A percentile compares a stretch with the other conserved stretches of the same genome.
These are phyloP conservation scores for Lasius platythorax DNA, from an alignment of 2,888 invertebrate genomes.

Conservation along the genomic window DNA sequence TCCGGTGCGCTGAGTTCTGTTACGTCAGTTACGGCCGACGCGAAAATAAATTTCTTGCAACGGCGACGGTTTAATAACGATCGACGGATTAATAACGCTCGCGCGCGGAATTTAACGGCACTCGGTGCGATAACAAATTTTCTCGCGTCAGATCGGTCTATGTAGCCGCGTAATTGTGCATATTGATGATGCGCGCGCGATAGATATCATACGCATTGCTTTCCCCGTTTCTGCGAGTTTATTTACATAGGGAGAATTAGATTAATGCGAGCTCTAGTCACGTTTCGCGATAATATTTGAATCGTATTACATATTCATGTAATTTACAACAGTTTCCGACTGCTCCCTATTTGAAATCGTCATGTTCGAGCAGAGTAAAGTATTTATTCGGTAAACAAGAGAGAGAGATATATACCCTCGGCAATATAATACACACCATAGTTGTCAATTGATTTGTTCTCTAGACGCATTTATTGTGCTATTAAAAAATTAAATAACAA, in stretches of 20 bases:
- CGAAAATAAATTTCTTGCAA: slow-evolving; percentile 24
- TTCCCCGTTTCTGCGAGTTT: background rate
- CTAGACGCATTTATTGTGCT: background rate
- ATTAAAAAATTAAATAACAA: background rate
- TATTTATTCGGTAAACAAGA: background rate
- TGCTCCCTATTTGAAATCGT: background rate
- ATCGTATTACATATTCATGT: background rate
- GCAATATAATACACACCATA: background rate
- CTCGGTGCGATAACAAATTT: slow-evolving; percentile 5
- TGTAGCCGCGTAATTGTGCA: slow-evolving; percentile 13
- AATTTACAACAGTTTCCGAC: slow-evolving; percentile 3
- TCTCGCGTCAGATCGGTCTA: background rate
- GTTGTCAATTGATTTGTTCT: background rate
- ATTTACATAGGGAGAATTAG: background rate
- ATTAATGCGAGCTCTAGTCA: background rate
- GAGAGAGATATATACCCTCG: background rate
- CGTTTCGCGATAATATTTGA: background rate
- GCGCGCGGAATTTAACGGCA: slow-evolving; percentile 10
- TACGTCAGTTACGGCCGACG: background rate
- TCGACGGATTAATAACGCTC: background rate
- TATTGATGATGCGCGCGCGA: slow-evolving; percentile 3
- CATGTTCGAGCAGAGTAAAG: background rate
- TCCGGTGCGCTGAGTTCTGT: background rate
- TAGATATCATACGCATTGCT: background rate
- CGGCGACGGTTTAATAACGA: slow-evolving; percentile 24